Base-by-base conservation (phyloP, 2,797 vertebrate genomes). In the Arrhamphus sclerolepis region DNA sequence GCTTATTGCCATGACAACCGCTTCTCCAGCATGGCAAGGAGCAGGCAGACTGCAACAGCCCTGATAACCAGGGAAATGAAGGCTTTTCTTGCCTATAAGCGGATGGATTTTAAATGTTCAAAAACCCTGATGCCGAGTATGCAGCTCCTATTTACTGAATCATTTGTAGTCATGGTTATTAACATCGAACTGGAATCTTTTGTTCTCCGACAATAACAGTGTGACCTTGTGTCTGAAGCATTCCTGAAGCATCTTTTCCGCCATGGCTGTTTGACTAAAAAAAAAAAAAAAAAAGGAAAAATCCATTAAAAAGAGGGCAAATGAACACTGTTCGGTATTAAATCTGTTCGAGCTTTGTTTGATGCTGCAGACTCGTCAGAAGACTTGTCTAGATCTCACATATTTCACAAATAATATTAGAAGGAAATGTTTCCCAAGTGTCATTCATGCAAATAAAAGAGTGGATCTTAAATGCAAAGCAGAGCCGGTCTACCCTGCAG, bases 1-100 rank as follows among this genome's bases (percentile, higher is more conserved):
- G 89, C 82, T 83, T 81, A 89, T 92, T 76, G 83, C 91, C 87
- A 92, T 92, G 89, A 88, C 90, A 90, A 92, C 91, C 77, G 78
- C 80, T 81, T 90, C 80, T 83, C 82, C 87, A 84, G 81, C 83
- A 72, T 65, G 52, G 77, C 81, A 81, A 62, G 75, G 81, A 85
- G 78, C 72, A 80, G 76, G 79, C 72, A 73, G 70, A 55, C 70
- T 83, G 81, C 76, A 53, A 58, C 63, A 83, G 65, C 57, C 24
- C 68, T 70, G 82, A 89, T 73, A 81, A 84, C 75, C 47, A 62
- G 46, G 19, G 34, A 43, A 71, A 78, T 69, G 52, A 43, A 56
- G 60, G 55, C 78, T 85, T 83, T 83, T 77, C 64, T 62, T 57
- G 51, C 66, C 44, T 5, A 44, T 77, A 77, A 68, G 41, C 10